Base-by-base conservation (phyloP, 2,113 vertebrate genomes). In the Myanophis thanlyinensis region DNA sequence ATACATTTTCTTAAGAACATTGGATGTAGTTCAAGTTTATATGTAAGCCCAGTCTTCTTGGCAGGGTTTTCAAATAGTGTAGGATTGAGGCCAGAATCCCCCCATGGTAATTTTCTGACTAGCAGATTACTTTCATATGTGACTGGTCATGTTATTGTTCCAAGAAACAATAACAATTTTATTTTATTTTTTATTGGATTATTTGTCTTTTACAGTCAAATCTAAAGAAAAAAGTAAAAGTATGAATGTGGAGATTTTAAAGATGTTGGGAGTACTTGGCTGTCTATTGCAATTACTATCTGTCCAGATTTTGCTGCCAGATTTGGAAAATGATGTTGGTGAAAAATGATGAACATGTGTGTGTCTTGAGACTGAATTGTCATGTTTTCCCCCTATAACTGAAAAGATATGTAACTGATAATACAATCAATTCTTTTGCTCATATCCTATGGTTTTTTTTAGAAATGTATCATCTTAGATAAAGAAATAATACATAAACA, bases 1-100 rank as follows among this genome's bases (percentile, higher is more conserved):
- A 49, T 90, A 59, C 92, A 10, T 73, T 73, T 20, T n/a, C 53
- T 40, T 0, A 62, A 11, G 49, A 88, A 87, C 20, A 30, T 18
- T 92, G 91, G 59, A 89, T 40, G 92, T 90, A 94, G 93, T 92
- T 96, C 80, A 95, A 30, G 11, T 73, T 89, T 40, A 73, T 30
- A 46, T 49, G 22, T 27, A 85, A 0, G 0, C n/a, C 23, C 56
- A 25, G 51, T 88, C 85, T 48, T 94, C 0, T 49, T 93, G 30
- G 20, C 62, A 94, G 73, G 9, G 25, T 0, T 47, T 67, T 20
- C 49, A 93, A 67, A 51, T 8, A 0, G 15, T 59, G 0, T 53
- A 3, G 9, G 85, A 91, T 46, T 44, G 91, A 46, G 67, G 22
- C 3, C 91, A 3, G n/a, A 0, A 62, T 48, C 53, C 6, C 1